phyloP scores from a whole-genome alignment of 1,140 invertebrate species.

The Drosophila littoralis region DNA sequence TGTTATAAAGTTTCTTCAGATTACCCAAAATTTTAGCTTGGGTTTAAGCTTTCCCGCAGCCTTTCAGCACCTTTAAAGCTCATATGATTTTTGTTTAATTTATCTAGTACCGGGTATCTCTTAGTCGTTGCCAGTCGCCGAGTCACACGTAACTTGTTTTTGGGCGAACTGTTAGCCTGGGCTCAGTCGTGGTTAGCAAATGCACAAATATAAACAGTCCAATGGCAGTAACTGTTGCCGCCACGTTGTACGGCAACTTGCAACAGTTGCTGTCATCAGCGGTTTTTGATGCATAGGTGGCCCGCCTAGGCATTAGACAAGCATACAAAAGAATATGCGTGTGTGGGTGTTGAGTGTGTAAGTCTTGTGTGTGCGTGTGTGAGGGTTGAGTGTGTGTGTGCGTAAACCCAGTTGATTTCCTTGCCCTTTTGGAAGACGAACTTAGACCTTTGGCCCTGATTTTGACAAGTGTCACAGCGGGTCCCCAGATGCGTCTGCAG shows the following conservation, averaged over 20 bases:
- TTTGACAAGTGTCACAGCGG: slow-evolving; percentile 54
- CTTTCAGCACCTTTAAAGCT: too few relatives aligned
- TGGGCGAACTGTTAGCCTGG: not conserved
- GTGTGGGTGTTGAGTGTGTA: not conserved
- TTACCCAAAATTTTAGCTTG: too few relatives aligned
- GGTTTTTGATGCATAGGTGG: not conserved
- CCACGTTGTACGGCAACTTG: slow-evolving; percentile 26
- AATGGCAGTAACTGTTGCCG: slow-evolving; percentile 34
- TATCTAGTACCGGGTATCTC: not conserved
- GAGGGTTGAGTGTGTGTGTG: not conserved
- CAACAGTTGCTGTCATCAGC: slow-evolving; percentile 40
- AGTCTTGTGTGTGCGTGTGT: not conserved
- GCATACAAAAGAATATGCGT: not conserved
- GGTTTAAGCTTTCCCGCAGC: too few relatives aligned
- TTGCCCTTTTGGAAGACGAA: not conserved
- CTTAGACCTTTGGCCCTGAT: slow-evolving; percentile 43
- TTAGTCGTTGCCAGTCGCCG: not conserved
- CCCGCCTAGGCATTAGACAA: not conserved
- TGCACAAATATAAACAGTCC: slow-evolving; percentile 24
- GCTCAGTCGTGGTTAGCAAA: slow-evolving; percentile 5
- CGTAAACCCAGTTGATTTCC: slow-evolving; percentile 14
- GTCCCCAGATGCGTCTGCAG: slow-evolving; percentile 8
- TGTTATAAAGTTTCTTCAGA: too few relatives aligned
- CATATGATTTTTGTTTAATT: not conserved
- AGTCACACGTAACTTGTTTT: not conserved